These are phyloP conservation scores for Nebria salina DNA, from an alignment of 2,888 invertebrate species.

Conservation along the genomic window DNA sequence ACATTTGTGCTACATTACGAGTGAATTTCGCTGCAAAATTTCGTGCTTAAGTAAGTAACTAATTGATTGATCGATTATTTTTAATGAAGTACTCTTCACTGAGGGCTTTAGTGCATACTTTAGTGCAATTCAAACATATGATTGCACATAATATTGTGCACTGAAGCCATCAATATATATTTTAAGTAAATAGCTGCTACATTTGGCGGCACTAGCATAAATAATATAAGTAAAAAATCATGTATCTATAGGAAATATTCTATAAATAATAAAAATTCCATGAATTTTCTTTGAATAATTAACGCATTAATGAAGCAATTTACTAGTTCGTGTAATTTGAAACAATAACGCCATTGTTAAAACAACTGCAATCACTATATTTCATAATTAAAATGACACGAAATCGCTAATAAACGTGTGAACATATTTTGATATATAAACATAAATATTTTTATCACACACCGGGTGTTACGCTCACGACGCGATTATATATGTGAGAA, in stretches of 20 bases:
- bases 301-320: not conserved
- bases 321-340: not conserved
- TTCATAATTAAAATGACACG: not conserved
- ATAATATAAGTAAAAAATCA: no score
- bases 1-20: not conserved
- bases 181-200: no score
- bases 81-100: not conserved
- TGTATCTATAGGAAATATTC: not conserved
- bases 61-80: not conserved
- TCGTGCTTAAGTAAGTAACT: constrained; percentile 14
- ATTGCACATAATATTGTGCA: not conserved
- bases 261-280: not conserved
- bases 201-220: no score
- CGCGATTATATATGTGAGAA: not conserved
- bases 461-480: not conserved
- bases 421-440: not conserved
- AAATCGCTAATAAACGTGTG: not conserved
- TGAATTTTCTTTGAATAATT: not conserved
- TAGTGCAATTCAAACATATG: not conserved
- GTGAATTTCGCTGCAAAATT: constrained; percentile 10
- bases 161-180: not conserved
- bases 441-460: not conserved
- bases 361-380: not conserved
- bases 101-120: not conserved
- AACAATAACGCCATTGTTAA: not conserved